A percentile compares a stretch with the other conserved stretches of the same genome.
Evolutionary conservation across 2,888 invertebrate genomes (phyloP).

Genomic region (Theodoxus fluviatilis): DNA sequence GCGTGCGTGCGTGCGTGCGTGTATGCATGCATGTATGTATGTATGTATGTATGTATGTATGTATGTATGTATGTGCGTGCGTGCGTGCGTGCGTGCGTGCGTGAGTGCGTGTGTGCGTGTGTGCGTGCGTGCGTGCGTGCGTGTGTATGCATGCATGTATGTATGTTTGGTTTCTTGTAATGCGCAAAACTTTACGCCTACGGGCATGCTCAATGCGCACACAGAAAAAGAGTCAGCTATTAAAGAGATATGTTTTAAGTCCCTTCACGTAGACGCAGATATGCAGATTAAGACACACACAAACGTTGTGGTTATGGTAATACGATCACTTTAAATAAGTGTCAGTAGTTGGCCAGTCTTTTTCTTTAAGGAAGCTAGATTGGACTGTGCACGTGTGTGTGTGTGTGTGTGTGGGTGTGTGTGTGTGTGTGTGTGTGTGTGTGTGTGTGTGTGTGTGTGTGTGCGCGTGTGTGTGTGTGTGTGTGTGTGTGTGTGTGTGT

Average conservation of each 20-base stretch:
- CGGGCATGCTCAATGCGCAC: too few relatives aligned
- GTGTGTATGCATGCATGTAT: not conserved
- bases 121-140: not conserved
- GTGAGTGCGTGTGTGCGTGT: not conserved
- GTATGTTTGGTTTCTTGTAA: not conserved
- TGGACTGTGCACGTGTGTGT: conserved; percentile 7
- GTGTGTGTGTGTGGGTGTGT: not conserved
- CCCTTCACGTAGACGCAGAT: too few relatives aligned
- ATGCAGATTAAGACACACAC: too few relatives aligned
- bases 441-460: conserved; percentile 2
- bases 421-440: conserved; percentile 11
- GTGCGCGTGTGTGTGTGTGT: not conserved
- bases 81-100: not conserved
- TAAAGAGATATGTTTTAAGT: too few relatives aligned
- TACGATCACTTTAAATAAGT: too few relatives aligned
- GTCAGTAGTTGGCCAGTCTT: too few relatives aligned
- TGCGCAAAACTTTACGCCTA: too few relatives aligned
- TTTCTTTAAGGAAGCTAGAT: not conserved
- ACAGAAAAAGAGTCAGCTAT: too few relatives aligned
- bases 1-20: not conserved
- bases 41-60: not conserved
- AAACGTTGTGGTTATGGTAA: too few relatives aligned
- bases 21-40: not conserved
- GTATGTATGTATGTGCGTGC: not conserved
- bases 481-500: not conserved